Evolutionary conservation across 2,797 vertebrate genomes (phyloP).

Genomic region (Tokudaia tokunoshimensis): DNA sequence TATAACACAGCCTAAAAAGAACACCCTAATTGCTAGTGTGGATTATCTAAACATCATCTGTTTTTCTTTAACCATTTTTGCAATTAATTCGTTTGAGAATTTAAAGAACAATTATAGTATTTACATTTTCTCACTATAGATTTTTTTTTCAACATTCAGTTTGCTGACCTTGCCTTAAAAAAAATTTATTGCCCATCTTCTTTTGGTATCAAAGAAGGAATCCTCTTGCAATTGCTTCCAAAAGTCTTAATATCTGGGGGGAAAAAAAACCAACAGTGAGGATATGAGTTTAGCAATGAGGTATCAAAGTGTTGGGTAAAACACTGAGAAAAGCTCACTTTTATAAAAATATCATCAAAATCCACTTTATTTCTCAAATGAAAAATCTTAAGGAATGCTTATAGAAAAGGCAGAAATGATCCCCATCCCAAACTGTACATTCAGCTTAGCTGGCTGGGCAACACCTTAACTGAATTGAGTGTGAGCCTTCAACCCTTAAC

Average conservation of each 20-base stretch:
- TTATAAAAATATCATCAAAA: slow-evolving; percentile 61
- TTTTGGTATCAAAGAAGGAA: slow-evolving; percentile 14
- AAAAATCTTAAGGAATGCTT: neutral
- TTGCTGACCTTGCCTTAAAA: slow-evolving; percentile 40
- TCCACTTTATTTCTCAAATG: slow-evolving; percentile 39
- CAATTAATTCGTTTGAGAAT: slow-evolving; percentile 59
- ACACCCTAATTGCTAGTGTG: neutral
- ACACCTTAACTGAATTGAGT: neutral
- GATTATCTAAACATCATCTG: slow-evolving; percentile 37
- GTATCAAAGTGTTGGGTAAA: neutral
- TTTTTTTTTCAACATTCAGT: slow-evolving; percentile 14
- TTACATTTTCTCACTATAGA: slow-evolving; percentile 18
- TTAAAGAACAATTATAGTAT: slow-evolving; percentile 23
- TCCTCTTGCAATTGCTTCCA: slow-evolving; percentile 13
- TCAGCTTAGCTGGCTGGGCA: neutral
- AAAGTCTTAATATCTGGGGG: slow-evolving; percentile 6
- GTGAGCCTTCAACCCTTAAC: neutral
- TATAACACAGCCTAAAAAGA: slow-evolving; percentile 2
- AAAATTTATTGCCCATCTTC: neutral
- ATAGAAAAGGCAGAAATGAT: slow-evolving; percentile 3
- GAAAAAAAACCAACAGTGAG: neutral
- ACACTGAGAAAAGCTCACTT: neutral
- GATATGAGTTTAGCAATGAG: neutral
- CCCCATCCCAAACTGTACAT: neutral
- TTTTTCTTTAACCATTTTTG: slow-evolving; percentile 52